Conservation (phyloP, 2,113 vertebrate genomes). For the Trematocara marginatum region DNA sequence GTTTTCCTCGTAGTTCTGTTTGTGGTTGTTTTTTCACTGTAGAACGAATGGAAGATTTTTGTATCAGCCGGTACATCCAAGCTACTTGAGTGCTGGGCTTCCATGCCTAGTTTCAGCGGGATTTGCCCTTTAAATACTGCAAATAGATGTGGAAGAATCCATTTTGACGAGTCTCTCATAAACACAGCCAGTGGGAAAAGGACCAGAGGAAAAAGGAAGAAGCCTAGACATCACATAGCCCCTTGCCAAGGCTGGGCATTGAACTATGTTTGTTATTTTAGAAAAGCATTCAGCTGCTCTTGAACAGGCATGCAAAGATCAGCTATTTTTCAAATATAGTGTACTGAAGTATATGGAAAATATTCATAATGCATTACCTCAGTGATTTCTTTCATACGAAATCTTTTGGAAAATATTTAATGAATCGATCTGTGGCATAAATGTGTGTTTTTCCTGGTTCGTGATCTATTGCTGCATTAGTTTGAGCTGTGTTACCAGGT, state of each 20-base stretch:
- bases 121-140: background rate
- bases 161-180: background rate
- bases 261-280: background rate
- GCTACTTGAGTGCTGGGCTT: background rate
- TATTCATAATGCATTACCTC: background rate
- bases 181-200: background rate
- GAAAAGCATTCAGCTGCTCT: background rate
- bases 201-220: background rate
- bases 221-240: background rate
- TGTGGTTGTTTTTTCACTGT: background rate
- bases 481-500: background rate
- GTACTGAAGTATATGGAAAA: background rate
- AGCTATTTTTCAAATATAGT: background rate
- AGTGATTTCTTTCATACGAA: fast-evolving
- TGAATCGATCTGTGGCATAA: fast-evolving
- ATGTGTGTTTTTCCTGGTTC: background rate
- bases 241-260: background rate
- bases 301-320: background rate
- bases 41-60: background rate
- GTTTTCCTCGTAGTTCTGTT: background rate
- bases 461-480: background rate
- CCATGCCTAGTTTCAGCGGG: background rate
- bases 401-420: background rate
- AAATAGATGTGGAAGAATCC: background rate
- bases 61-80: background rate